Conservation (phyloP, 2,888 invertebrate species). For the Xiphydria camelus region DNA sequence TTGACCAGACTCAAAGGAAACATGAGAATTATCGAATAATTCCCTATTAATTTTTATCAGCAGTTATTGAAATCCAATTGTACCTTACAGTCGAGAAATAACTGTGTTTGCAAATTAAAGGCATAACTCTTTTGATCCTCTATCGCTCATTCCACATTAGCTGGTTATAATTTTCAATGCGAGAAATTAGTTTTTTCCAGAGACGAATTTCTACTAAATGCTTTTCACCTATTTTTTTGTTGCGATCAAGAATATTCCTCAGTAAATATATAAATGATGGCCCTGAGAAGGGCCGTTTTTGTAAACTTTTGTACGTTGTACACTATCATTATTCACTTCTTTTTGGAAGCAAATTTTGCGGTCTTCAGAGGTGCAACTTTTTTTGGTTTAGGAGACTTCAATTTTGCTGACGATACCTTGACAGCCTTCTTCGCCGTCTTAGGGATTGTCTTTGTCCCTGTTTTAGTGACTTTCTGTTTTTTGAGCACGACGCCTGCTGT, state of each 20-base stretch:
- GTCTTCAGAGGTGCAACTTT: slow-evolving; percentile 29
- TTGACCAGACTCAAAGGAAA: too few species aligned
- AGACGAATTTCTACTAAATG: background rate
- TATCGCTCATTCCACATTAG: too few species aligned
- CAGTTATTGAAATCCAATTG: too few species aligned
- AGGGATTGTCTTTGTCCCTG: slow-evolving; percentile 12
- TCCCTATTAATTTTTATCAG: too few species aligned
- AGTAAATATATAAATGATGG: slow-evolving; percentile 17
- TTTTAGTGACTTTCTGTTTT: slow-evolving; percentile 15
- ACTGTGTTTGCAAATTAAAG: too few species aligned
- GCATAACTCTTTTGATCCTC: too few species aligned
- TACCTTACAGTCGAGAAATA: too few species aligned
- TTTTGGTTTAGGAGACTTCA: slow-evolving; percentile 55
- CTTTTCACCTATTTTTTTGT: background rate
- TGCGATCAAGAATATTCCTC: background rate
- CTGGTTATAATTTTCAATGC: too few species aligned
- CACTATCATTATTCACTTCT: slow-evolving; percentile 28
- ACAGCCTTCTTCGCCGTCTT: slow-evolving; percentile 45
- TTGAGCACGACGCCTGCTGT: background rate
- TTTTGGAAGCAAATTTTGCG: slow-evolving; percentile 23
- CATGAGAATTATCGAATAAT: too few species aligned
- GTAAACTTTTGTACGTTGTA: slow-evolving; percentile 9
- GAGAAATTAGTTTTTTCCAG: too few species aligned
- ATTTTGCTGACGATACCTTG: slow-evolving; percentile 51
- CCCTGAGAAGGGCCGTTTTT: slow-evolving; percentile 39